Conservation (phyloP, 2,888 invertebrate genomes). For the Morinoia aosen region DNA sequence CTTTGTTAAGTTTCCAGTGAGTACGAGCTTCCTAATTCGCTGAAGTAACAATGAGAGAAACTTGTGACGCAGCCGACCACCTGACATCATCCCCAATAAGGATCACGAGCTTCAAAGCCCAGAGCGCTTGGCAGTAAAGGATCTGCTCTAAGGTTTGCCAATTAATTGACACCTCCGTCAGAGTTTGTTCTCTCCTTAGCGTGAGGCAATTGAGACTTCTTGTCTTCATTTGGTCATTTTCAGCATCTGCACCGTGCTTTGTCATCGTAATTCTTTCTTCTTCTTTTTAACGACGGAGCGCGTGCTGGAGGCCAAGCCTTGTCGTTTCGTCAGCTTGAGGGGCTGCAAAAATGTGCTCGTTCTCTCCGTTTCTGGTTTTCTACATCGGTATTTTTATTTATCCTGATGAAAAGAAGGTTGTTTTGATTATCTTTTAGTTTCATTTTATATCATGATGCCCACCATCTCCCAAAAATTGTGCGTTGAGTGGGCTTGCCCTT, state of each 20-base stretch:
- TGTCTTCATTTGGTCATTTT: constrained; percentile 2
- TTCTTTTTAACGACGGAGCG: neutral
- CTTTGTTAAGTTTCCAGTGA: neutral
- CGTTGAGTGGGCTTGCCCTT: no score
- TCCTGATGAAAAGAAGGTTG: neutral
- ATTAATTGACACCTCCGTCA: neutral
- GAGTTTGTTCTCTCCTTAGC: constrained; percentile 15
- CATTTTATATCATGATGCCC: no score
- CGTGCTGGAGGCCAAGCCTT: neutral
- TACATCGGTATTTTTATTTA: neutral
- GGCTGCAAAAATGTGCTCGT: neutral
- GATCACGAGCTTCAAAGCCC: neutral
- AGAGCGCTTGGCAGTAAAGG: neutral
- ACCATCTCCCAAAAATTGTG: no score
- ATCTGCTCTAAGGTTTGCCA: neutral
- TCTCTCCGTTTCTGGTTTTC: neutral
- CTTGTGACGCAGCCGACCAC: neutral
- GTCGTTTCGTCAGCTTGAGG: neutral
- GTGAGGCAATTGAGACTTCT: neutral
- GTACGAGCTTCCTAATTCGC: neutral
- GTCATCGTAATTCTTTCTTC: neutral
- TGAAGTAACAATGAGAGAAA: neutral
- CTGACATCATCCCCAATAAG: neutral
- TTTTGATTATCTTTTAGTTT: no score
- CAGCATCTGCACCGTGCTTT: neutral